A percentile compares a stretch with the other conserved stretches of the same genome.
Evolutionary conservation across 2,113 vertebrate genomes (phyloP).

Genomic region (Tupaia chinensis): DNA sequence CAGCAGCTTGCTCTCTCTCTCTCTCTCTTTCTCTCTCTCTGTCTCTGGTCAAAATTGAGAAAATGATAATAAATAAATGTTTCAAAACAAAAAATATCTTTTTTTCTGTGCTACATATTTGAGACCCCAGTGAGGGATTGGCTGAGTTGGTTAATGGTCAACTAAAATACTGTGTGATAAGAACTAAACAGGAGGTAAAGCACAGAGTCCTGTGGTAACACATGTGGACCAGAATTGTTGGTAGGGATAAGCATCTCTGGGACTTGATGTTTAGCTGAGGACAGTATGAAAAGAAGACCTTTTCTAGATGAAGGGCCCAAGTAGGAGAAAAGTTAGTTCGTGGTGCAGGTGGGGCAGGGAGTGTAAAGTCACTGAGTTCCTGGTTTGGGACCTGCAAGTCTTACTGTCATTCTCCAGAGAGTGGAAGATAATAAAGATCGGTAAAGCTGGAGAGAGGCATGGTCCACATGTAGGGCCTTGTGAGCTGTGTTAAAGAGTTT

Average conservation of each 20-base stretch:
- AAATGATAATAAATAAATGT: too few relatives aligned
- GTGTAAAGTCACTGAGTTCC: not conserved
- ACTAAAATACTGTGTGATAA: constrained; percentile 19
- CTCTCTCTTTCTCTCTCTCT: too few relatives aligned
- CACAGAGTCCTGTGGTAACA: not conserved
- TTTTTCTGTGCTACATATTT: not conserved
- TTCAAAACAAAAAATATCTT: not conserved
- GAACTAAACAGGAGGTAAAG: not conserved
- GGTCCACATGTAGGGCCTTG: not conserved
- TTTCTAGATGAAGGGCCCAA: not conserved
- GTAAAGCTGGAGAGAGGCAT: not conserved
- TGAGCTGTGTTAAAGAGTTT: constrained; percentile 21
- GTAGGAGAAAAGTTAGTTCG: not conserved
- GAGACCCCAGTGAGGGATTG: not conserved
- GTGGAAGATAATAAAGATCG: not conserved
- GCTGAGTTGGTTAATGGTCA: not conserved
- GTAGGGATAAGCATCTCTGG: not conserved
- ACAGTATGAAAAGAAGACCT: not conserved
- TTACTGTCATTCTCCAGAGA: not conserved
- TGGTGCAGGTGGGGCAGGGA: not conserved
- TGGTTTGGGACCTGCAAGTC: not conserved
- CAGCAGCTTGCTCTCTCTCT: too few relatives aligned
- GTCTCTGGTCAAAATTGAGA: too few relatives aligned
- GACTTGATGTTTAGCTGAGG: not conserved
- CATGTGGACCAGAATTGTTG: not conserved